phyloP scores from a whole-genome alignment of 2,113 vertebrate species.

The Dromiciops gliroides region DNA sequence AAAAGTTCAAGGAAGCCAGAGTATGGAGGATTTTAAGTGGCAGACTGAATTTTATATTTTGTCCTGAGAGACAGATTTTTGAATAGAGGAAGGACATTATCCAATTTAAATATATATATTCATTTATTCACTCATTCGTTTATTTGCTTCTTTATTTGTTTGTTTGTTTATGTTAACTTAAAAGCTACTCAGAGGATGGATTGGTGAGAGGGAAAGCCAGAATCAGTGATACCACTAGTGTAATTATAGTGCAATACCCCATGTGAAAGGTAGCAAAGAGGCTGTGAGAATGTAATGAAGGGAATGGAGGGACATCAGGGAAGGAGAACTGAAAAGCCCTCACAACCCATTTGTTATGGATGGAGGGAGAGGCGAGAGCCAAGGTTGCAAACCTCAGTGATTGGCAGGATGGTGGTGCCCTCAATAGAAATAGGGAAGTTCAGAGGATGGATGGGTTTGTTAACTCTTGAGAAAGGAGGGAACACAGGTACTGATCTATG shows the following conservation, averaged over 20 bases:
- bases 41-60: background rate
- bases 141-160: too few relatives aligned
- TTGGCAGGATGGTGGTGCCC: background rate
- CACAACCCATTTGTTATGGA: background rate
- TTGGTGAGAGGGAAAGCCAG: background rate
- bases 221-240: background rate
- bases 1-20: background rate
- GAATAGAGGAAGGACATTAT: background rate
- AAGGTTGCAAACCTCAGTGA: background rate
- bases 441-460: background rate
- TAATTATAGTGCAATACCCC: background rate
- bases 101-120: too few relatives aligned
- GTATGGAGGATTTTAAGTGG: background rate
- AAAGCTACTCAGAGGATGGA: background rate
- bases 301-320: background rate
- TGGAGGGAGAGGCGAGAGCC: background rate
- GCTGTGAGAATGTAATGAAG: background rate
- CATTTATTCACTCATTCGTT: too few relatives aligned
- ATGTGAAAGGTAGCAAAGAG: background rate
- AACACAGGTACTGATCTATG: background rate
- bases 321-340: background rate
- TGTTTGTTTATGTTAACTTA: too few relatives aligned
- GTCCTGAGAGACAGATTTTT: background rate
- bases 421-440: background rate
- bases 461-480: background rate